Percentiles rank a stretch among this genome's conserved stretches.
These are phyloP conservation scores for Hippoglossus hippoglossus DNA, from an alignment of 2,797 vertebrate genomes.

Conservation along the genomic window DNA sequence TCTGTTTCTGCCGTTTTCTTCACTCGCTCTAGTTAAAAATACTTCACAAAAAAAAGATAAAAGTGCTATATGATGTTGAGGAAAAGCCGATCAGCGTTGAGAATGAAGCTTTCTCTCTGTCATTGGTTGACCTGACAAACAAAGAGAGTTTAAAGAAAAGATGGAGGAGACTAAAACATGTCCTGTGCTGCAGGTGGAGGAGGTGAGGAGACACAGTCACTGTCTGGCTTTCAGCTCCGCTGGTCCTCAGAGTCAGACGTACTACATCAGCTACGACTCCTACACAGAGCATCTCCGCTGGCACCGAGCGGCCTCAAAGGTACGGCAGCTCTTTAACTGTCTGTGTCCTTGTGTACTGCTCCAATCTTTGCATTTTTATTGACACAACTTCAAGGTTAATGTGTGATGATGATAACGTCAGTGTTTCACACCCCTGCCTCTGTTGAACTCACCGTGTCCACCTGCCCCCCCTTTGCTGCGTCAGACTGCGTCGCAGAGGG, in stretches of 20 bases:
- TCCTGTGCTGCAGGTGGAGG: slow-evolving; percentile 89
- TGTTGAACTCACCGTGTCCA: not conserved
- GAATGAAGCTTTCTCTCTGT: too few relatives aligned
- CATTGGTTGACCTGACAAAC: too few relatives aligned
- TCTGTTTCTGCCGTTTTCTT: too few relatives aligned
- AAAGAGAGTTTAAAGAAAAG: too few relatives aligned
- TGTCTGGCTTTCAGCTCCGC: slow-evolving; percentile 97
- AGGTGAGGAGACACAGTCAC: slow-evolving; percentile 96
- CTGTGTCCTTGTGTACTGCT: not conserved
- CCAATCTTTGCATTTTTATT: not conserved
- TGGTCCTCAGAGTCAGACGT: slow-evolving; percentile 96
- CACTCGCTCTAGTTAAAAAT: too few relatives aligned
- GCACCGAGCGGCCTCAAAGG: slow-evolving; percentile 96
- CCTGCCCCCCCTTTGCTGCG: slow-evolving; percentile 1
- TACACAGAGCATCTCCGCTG: slow-evolving; percentile 96
- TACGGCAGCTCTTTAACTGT: slow-evolving; percentile 17
- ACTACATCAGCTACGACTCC: slow-evolving; percentile 95
- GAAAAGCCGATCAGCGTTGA: too few relatives aligned
- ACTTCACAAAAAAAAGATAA: too few relatives aligned
- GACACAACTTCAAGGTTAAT: not conserved
- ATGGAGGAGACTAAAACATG: too few relatives aligned
- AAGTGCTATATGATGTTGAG: too few relatives aligned
- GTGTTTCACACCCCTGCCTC: not conserved
- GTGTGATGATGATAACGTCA: not conserved
- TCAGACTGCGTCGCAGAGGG: slow-evolving; percentile 95